phyloP scores from a whole-genome alignment of 1,140 invertebrate species.

The Dendroctonus valens region DNA sequence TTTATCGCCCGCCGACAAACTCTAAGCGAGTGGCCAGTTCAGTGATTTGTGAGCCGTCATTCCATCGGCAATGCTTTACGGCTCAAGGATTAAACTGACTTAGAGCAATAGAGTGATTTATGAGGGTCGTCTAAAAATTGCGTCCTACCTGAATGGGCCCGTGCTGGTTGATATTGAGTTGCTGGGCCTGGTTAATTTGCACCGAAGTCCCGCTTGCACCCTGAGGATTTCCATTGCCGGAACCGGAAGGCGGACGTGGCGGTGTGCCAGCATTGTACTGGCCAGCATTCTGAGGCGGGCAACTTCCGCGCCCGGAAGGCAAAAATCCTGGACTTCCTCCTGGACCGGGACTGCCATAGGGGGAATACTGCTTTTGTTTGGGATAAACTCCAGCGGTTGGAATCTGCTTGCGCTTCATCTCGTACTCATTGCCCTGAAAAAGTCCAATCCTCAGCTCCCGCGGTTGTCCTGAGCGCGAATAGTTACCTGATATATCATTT shows the following conservation, averaged over 20 bases:
- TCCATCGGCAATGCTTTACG: too few species aligned
- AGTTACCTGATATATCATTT: slow-evolving; percentile 48
- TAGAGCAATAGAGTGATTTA: too few species aligned
- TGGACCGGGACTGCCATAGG: slow-evolving; percentile 63
- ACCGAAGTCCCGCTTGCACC: slow-evolving; percentile 56
- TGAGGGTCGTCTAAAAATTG: neutral
- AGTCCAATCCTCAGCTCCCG: neutral
- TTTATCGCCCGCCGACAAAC: too few species aligned
- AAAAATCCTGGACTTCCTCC: slow-evolving; percentile 65
- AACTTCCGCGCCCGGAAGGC: slow-evolving; percentile 49
- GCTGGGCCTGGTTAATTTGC: slow-evolving; percentile 83
- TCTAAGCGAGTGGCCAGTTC: too few species aligned
- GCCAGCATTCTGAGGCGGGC: slow-evolving; percentile 50
- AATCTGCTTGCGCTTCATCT: slow-evolving; percentile 54
- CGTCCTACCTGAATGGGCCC: slow-evolving; percentile 68
- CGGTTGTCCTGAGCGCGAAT: too few species aligned
- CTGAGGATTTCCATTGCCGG: slow-evolving; percentile 48
- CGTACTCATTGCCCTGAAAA: slow-evolving; percentile 48
- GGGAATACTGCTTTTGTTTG: slow-evolving; percentile 64
- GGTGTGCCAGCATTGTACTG: slow-evolving; percentile 59
- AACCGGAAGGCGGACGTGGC: slow-evolving; percentile 62
- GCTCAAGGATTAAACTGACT: too few species aligned
- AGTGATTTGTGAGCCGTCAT: too few species aligned
- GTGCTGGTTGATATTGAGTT: slow-evolving; percentile 75
- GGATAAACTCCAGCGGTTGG: slow-evolving; percentile 45